These are phyloP conservation scores for Salpingus planirostris DNA, from an alignment of 2,888 invertebrate genomes.

Conservation along the genomic window DNA sequence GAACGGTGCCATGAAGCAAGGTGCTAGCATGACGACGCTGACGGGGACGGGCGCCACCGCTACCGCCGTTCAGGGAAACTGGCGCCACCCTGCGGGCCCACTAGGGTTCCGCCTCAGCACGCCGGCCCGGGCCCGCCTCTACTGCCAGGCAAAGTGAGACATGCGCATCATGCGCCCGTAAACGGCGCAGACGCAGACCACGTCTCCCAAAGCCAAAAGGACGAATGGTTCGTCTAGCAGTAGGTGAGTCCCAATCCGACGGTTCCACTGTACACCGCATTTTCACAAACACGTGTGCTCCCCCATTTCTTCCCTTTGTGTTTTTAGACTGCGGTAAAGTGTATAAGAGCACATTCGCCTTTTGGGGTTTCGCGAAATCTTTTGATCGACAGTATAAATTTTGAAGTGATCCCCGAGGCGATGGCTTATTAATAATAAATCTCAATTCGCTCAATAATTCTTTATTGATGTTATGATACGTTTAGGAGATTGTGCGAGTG, in stretches of 20 bases:
- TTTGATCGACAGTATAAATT: no score
- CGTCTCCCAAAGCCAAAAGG: constrained; percentile 66
- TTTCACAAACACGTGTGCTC: no score
- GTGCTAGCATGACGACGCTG: constrained; percentile 52
- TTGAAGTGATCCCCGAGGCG: no score
- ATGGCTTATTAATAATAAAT: no score
- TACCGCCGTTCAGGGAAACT: constrained; percentile 73
- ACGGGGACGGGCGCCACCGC: constrained; percentile 34
- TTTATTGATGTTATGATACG: no score
- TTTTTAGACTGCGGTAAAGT: no score
- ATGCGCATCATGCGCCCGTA: constrained; percentile 32
- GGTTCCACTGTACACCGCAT: no score
- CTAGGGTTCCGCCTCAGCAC: constrained; percentile 44
- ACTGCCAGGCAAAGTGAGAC: constrained; percentile 63
- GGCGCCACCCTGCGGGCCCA: constrained; percentile 89
- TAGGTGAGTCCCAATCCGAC: constrained; percentile 52
- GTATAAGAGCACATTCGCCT: no score
- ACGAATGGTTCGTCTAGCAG: constrained; percentile 84
- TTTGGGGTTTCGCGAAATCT: no score
- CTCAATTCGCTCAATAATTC: no score
- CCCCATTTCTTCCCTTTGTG: no score
- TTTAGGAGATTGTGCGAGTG: no score
- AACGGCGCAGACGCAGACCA: constrained; percentile 38
- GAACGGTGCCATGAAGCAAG: constrained; percentile 57
- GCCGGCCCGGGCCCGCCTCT: constrained; percentile 64